Evolutionary conservation across 1,140 invertebrate genomes (phyloP).

Genomic region (Meloidogyne floridensis): DNA sequence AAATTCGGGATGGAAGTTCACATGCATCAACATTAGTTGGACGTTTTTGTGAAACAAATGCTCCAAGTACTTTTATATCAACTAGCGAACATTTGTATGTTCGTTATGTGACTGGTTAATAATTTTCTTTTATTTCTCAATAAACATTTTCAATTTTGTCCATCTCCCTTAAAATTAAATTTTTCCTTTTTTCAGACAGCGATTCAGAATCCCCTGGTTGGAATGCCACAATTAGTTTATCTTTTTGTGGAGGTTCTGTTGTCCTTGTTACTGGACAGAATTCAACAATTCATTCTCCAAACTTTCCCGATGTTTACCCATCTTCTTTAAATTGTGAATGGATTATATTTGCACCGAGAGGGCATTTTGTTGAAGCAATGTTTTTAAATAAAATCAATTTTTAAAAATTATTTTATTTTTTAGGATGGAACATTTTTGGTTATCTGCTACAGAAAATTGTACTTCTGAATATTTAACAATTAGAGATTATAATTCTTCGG

Average conservation of each 20-base stretch:
- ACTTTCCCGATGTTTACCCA: constrained; percentile 56
- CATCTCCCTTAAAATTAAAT: background rate
- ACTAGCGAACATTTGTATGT: constrained; percentile 54
- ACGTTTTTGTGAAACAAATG: constrained; percentile 43
- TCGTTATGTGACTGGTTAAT: constrained; percentile 52
- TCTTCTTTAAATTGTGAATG: constrained; percentile 52
- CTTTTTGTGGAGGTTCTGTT: constrained; percentile 59
- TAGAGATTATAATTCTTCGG: constrained; percentile 54
- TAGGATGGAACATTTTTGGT: constrained; percentile 26
- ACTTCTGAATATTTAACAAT: constrained; percentile 49
- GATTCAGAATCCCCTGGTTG: constrained; percentile 45
- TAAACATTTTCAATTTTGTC: too few relatives aligned
- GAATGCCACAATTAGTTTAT: constrained; percentile 53
- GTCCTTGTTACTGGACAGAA: constrained; percentile 39
- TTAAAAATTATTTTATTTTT: background rate
- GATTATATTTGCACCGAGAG: constrained; percentile 54
- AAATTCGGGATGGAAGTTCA: constrained; percentile 57
- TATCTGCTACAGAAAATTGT: constrained; percentile 52
- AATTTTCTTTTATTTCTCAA: too few relatives aligned
- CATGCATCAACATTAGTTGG: constrained; percentile 52
- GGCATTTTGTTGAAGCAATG: constrained; percentile 58
- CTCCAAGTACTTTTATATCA: constrained; percentile 59
- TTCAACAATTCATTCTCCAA: constrained; percentile 49
- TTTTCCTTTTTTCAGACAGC: background rate
- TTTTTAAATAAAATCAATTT: background rate